Conservation (phyloP, 2,888 invertebrate species). For the Camponotus fellah region DNA sequence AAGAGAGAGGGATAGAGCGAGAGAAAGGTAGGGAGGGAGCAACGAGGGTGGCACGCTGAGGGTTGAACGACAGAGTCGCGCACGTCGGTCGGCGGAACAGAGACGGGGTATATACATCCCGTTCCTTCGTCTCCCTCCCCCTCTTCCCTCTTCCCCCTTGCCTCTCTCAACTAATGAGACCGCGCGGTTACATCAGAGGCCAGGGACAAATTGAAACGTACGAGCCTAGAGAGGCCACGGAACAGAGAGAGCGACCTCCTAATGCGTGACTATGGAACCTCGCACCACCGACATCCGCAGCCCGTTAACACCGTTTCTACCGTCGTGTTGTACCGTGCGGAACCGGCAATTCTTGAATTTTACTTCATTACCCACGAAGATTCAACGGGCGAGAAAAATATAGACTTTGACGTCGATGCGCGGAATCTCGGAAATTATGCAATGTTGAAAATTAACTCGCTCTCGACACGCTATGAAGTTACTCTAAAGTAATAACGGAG, state of each 20-base stretch:
- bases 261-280: conserved; percentile 76
- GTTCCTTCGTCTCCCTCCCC: conserved; percentile 46
- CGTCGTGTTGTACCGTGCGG: background rate
- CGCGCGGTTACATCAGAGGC: conserved; percentile 84
- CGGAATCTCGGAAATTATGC: conserved; percentile 41
- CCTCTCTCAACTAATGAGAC: conserved; percentile 84
- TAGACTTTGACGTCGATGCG: background rate
- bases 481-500: background rate
- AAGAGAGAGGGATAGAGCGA: conserved; percentile 40
- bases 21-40: conserved; percentile 47
- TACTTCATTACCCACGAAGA: conserved; percentile 47
- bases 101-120: conserved; percentile 59
- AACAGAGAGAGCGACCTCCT: conserved; percentile 78
- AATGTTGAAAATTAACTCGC: conserved; percentile 29
- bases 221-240: conserved; percentile 81
- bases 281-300: conserved; percentile 57
- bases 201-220: conserved; percentile 85
- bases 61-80: conserved; percentile 45
- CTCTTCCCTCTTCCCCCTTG: conserved; percentile 72
- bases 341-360: conserved; percentile 65
- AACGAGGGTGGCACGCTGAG: conserved; percentile 43
- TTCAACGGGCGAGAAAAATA: conserved; percentile 5
- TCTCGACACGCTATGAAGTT: background rate
- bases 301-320: conserved; percentile 69
- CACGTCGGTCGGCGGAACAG: conserved; percentile 52